phyloP scores from a whole-genome alignment of 2,113 vertebrate genomes.

The Chlorodrepanis virens region DNA sequence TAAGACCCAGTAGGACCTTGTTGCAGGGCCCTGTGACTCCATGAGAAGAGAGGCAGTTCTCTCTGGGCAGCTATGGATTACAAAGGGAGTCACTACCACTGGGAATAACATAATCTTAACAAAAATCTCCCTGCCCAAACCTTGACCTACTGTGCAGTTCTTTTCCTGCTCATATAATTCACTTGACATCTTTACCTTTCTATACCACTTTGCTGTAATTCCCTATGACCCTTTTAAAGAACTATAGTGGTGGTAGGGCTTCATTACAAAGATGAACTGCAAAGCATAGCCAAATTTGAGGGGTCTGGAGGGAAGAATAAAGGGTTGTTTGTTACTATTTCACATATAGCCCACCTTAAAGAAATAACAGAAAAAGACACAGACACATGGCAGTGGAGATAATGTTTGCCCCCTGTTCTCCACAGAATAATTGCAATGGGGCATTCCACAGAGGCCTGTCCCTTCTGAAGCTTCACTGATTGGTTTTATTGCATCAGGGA shows the following conservation, averaged over 20 bases:
- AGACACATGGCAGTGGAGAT: background rate
- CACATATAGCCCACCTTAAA: background rate
- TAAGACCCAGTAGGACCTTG: background rate
- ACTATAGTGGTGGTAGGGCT: background rate
- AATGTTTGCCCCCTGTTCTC: background rate
- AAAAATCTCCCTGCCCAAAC: slow-evolving; percentile 54
- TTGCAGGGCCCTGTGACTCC: background rate
- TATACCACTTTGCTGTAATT: slow-evolving; percentile 33
- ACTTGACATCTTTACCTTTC: slow-evolving; percentile 56
- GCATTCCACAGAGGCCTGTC: background rate
- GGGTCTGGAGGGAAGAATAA: background rate
- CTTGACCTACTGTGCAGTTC: slow-evolving; percentile 45
- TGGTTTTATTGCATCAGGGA: background rate
- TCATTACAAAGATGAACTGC: background rate
- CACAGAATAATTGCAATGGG: background rate
- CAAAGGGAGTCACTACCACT: slow-evolving; percentile 20
- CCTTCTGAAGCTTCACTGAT: background rate
- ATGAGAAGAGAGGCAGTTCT: slow-evolving; percentile 38
- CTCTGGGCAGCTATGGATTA: slow-evolving; percentile 15
- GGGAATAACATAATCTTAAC: slow-evolving; percentile 19
- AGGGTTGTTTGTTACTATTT: background rate
- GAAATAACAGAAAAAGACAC: background rate
- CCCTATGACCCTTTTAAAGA: slow-evolving; percentile 17
- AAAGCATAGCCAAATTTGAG: slow-evolving; percentile 8
- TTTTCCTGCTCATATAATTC: slow-evolving; percentile 52